phyloP scores from a whole-genome alignment of 2,888 invertebrate genomes.

The Hypomecis punctinalis region DNA sequence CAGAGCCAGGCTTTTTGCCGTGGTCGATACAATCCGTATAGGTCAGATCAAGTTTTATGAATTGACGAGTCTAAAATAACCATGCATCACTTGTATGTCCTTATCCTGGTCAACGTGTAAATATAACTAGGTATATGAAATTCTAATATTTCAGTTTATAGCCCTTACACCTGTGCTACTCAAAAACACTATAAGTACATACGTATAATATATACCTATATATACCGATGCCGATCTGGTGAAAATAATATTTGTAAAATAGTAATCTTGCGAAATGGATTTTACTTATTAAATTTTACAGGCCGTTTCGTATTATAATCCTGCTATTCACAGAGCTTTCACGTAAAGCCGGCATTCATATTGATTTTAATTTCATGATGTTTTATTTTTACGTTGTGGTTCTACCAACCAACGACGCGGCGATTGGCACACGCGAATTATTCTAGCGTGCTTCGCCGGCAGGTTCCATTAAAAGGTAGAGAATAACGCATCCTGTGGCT shows the following conservation, averaged over 20 bases:
- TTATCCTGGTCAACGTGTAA: too few relatives aligned
- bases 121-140: too few relatives aligned
- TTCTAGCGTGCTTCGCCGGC: neutral
- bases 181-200: too few relatives aligned
- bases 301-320: constrained; percentile 5
- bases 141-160: too few relatives aligned
- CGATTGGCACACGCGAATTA: constrained; percentile 4
- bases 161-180: too few relatives aligned
- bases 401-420: neutral
- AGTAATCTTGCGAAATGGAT: neutral
- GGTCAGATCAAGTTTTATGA: too few relatives aligned
- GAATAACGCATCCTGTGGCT: neutral
- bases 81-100: too few relatives aligned
- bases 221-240: too few relatives aligned
- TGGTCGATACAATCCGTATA: constrained; percentile 1
- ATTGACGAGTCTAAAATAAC: too few relatives aligned
- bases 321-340: constrained; percentile 7
- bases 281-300: neutral
- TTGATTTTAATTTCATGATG: constrained; percentile 20
- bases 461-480: neutral
- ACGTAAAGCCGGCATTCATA: constrained; percentile 3
- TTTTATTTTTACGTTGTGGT: constrained; percentile 15
- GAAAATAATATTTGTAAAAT: too few relatives aligned
- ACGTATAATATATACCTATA: too few relatives aligned
- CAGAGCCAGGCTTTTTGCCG: constrained; percentile 6